phyloP scores from a whole-genome alignment of 2,113 vertebrate genomes.

The Python bivittatus region DNA sequence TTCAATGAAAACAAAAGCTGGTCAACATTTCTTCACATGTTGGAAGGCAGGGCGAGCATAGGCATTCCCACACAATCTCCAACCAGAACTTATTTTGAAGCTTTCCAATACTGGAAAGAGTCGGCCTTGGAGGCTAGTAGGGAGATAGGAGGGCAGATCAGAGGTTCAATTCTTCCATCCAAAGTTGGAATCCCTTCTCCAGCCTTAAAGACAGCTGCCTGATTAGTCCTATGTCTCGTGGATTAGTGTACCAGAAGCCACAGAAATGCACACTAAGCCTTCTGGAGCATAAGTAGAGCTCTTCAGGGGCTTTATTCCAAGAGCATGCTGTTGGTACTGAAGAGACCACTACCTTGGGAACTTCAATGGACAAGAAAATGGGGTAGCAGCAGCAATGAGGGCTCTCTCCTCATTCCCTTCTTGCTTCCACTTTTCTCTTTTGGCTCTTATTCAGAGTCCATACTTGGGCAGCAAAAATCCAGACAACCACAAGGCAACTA shows the following conservation, averaged over 20 bases:
- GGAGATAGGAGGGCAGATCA: neutral
- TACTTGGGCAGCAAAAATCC: neutral
- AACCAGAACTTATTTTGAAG: neutral
- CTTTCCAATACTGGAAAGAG: neutral
- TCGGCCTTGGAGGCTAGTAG: neutral
- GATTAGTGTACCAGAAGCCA: neutral
- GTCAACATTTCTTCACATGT: neutral
- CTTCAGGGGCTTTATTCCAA: neutral
- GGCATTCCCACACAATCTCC: neutral
- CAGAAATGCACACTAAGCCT: neutral
- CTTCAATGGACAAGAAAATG: neutral
- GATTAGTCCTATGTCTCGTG: neutral
- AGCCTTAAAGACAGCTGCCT: neutral
- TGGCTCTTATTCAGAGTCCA: neutral
- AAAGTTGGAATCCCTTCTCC: neutral
- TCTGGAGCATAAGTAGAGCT: neutral
- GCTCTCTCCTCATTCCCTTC: neutral
- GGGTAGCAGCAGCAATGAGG: neutral
- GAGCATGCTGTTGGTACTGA: neutral
- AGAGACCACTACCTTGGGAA: neutral
- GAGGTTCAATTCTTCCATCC: neutral
- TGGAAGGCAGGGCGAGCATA: neutral
- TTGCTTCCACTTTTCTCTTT: neutral
- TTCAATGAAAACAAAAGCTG: neutral
- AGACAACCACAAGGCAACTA: neutral